These are phyloP conservation scores for Holotrichia oblita DNA, from an alignment of 1,140 invertebrate genomes.

Conservation along the genomic window DNA sequence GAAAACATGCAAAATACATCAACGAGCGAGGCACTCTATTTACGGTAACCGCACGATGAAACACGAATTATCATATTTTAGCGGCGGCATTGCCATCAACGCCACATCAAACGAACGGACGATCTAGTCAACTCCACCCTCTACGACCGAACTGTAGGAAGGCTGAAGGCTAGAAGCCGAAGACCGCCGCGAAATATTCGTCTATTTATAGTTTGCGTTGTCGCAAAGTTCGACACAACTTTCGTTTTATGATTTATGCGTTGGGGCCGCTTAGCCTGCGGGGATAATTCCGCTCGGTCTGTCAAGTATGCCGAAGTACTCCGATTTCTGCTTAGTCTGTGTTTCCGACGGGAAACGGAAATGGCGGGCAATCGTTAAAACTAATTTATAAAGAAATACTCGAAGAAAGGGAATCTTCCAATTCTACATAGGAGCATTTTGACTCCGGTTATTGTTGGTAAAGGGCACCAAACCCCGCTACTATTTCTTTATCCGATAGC, in stretches of 20 bases:
- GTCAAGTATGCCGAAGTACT: too few species aligned
- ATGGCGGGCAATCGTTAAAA: too few species aligned
- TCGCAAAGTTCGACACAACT: background rate
- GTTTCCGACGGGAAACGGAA: too few species aligned
- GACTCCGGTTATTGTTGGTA: too few species aligned
- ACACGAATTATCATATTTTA: constrained; percentile 9
- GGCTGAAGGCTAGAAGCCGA: background rate
- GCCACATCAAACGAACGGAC: background rate
- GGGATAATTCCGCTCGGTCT: too few species aligned
- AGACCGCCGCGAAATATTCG: background rate
- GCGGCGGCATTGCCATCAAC: constrained; percentile 1
- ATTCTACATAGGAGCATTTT: too few species aligned
- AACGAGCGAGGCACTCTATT: background rate
- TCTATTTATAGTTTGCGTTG: constrained; percentile 9
- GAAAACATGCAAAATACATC: constrained; percentile 3
- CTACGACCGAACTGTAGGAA: too few species aligned
- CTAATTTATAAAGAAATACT: too few species aligned
- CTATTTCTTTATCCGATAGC: too few species aligned
- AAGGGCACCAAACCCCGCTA: too few species aligned
- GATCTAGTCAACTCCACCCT: background rate
- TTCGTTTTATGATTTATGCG: constrained; percentile 14
- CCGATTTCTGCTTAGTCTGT: too few species aligned
- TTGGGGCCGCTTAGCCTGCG: background rate
- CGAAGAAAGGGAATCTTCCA: too few species aligned
- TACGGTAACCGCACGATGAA: constrained; percentile 1